Evolutionary conservation across 2,888 invertebrate species (phyloP).

Genomic region (Mamestra brassicae): DNA sequence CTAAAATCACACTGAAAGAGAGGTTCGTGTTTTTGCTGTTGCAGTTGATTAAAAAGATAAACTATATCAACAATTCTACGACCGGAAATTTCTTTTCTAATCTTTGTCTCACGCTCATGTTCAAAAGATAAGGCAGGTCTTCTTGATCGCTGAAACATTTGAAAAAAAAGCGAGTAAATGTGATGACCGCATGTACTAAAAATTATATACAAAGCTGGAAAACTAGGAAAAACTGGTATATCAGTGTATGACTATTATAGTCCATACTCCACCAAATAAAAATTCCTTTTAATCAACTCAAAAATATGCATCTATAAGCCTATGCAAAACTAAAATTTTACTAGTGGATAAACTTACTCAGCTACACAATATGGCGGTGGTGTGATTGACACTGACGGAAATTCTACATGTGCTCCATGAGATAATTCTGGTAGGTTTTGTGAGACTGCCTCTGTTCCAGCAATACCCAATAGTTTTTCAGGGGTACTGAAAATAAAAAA

Average conservation of each 20-base stretch:
- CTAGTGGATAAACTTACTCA: conserved; percentile 5
- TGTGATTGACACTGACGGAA: neutral
- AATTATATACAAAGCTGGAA: too few species aligned
- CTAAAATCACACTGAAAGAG: conserved; percentile 14
- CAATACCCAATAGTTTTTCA: conserved; percentile 3
- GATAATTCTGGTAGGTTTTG: conserved; percentile 4
- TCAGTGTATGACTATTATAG: too few species aligned
- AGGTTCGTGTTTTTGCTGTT: conserved; percentile 9
- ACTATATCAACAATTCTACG: conserved; percentile 14
- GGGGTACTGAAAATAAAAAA: conserved; percentile 12
- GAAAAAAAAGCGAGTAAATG: conserved; percentile 7
- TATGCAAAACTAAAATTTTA: neutral
- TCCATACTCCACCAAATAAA: too few species aligned
- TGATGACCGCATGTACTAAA: neutral
- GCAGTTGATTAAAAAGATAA: conserved; percentile 4
- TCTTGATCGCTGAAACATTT: conserved; percentile 9
- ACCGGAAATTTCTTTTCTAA: conserved; percentile 11
- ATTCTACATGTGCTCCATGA: neutral
- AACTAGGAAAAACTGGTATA: too few species aligned
- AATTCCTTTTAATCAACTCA: neutral
- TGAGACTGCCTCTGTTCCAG: neutral
- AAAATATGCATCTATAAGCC: neutral
- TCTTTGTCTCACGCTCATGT: conserved; percentile 6
- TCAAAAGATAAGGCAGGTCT: conserved; percentile 7
- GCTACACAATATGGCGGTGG: conserved; percentile 5